Conservation (phyloP, 2,113 vertebrate genomes). For the Struthidea cinerea region DNA sequence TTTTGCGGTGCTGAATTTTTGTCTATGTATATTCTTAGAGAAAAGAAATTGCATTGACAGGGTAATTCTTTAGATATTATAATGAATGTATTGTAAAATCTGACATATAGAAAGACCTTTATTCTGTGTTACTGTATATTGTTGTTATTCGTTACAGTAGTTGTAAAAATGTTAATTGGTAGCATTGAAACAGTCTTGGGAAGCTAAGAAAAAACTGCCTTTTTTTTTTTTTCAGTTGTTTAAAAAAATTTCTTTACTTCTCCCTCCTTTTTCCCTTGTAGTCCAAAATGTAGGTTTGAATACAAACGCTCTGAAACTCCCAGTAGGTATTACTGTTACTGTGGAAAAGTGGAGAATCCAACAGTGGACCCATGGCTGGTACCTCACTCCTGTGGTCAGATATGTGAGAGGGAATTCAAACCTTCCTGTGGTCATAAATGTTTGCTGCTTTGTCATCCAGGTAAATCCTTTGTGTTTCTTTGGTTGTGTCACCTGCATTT, state of each 20-base stretch:
- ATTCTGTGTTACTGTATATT: not conserved
- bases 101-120: not conserved
- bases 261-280: slow-evolving; percentile 39
- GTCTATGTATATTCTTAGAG: not conserved
- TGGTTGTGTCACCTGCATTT: not conserved
- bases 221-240: not conserved
- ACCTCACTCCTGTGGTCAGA: slow-evolving; percentile 94
- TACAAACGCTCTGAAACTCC: slow-evolving; percentile 87
- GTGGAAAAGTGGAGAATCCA: slow-evolving; percentile 92
- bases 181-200: not conserved
- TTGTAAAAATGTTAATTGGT: not conserved
- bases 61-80: not conserved
- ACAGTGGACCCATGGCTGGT: slow-evolving; percentile 90
- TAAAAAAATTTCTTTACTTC: not conserved
- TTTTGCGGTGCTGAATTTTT: not conserved
- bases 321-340: slow-evolving; percentile 89
- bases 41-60: not conserved
- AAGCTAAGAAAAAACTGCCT: not conserved
- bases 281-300: slow-evolving; percentile 94
- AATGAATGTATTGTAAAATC: not conserved
- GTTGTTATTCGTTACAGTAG: not conserved
- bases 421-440: slow-evolving; percentile 93
- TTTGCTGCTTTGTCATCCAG: slow-evolving; percentile 94
- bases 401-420: slow-evolving; percentile 87
- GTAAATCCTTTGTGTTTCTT: slow-evolving; percentile 61